A percentile compares a stretch with the other conserved stretches of the same genome.
Evolutionary conservation across 2,888 invertebrate species (phyloP).

Genomic region (Eurytoma californica): DNA sequence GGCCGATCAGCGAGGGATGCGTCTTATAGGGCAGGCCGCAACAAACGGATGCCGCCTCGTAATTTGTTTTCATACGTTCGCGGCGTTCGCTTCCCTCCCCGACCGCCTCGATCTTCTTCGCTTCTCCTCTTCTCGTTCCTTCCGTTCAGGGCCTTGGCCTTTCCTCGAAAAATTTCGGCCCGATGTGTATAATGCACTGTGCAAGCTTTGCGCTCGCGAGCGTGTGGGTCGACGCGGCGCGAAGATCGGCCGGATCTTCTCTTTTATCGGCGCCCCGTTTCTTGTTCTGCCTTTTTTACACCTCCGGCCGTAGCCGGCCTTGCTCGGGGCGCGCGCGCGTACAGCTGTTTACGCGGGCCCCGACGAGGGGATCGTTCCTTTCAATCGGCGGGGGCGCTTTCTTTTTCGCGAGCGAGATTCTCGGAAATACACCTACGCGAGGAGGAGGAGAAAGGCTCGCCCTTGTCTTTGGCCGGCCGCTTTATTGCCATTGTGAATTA

Average conservation of each 20-base stretch:
- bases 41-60: slow-evolving; percentile 74
- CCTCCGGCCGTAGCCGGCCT: not conserved
- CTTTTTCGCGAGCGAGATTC: slow-evolving; percentile 42
- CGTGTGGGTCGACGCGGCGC: slow-evolving; percentile 11
- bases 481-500: slow-evolving; percentile 53
- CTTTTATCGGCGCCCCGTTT: slow-evolving; percentile 54
- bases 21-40: slow-evolving; percentile 60
- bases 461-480: slow-evolving; percentile 37
- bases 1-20: slow-evolving; percentile 26
- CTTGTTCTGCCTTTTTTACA: slow-evolving; percentile 44
- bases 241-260: slow-evolving; percentile 49
- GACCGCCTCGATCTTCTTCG: slow-evolving; percentile 57
- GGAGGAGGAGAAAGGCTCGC: slow-evolving; percentile 29
- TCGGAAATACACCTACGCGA: slow-evolving; percentile 53
- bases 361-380: slow-evolving; percentile 29
- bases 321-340: not conserved
- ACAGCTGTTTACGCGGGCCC: slow-evolving; percentile 5
- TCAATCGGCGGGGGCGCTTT: slow-evolving; percentile 26
- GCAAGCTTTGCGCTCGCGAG: slow-evolving; percentile 35
- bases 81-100: slow-evolving; percentile 65
- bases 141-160: slow-evolving; percentile 52
- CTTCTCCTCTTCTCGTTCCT: slow-evolving; percentile 52
- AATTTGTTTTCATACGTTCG: slow-evolving; percentile 73
- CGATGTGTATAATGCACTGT: slow-evolving; percentile 15
- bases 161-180: slow-evolving; percentile 55